These are phyloP conservation scores for Anoplophora glabripennis DNA, from an alignment of 1,140 invertebrate genomes.

Conservation along the genomic window DNA sequence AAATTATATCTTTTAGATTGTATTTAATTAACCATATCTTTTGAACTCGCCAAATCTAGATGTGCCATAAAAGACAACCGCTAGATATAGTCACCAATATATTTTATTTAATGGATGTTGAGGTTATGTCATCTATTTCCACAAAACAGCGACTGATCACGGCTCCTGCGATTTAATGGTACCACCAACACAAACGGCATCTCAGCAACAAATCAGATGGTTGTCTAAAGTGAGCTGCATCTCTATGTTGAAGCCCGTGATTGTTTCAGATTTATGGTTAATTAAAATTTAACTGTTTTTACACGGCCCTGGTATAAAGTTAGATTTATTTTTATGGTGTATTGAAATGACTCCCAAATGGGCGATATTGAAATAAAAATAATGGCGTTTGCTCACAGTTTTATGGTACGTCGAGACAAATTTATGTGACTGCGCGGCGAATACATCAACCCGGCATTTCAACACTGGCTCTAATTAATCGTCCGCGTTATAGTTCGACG, in stretches of 20 bases:
- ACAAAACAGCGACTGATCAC: no score
- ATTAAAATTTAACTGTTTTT: conserved; percentile 11
- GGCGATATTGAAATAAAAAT: conserved; percentile 16
- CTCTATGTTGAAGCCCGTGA: not conserved
- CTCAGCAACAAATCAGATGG: no score
- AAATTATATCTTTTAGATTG: no score
- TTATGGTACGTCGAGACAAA: conserved; percentile 9
- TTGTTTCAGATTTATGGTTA: conserved; percentile 10
- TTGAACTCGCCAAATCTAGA: no score
- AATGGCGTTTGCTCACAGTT: conserved; percentile 9
- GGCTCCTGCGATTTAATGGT: no score
- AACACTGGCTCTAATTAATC: conserved; percentile 22
- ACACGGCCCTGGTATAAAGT: not conserved
- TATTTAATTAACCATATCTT: no score
- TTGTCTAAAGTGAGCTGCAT: no score
- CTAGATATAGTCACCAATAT: no score
- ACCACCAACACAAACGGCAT: no score
- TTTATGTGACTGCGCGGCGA: conserved; percentile 17
- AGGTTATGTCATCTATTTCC: no score
- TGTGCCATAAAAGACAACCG: no score
- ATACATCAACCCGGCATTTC: conserved; percentile 16
- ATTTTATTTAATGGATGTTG: no score
- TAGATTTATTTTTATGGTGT: conserved; percentile 11
- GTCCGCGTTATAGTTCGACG: conserved; percentile 15
- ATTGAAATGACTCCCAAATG: conserved; percentile 11